These are phyloP conservation scores for Fregata magnificens DNA, from an alignment of 2,113 vertebrate genomes.

Conservation along the genomic window DNA sequence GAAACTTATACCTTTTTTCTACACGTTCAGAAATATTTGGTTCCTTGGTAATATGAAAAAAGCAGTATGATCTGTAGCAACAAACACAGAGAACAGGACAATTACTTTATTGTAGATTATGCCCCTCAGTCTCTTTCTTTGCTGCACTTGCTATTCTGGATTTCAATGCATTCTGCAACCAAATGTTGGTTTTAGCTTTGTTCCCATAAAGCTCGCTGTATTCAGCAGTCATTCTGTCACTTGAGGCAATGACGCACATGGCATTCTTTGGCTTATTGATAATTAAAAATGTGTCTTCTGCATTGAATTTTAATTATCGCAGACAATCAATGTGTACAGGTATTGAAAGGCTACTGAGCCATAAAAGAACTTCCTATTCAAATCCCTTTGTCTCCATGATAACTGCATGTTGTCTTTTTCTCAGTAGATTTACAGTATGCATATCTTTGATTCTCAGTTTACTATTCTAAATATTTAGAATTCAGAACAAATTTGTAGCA, in stretches of 20 bases:
- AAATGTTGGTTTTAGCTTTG: not conserved
- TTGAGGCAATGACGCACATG: not conserved
- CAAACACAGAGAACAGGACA: not conserved
- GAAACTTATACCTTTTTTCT: not conserved
- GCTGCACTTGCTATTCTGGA: not conserved
- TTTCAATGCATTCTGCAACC: not conserved
- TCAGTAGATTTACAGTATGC: not conserved
- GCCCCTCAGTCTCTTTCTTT: not conserved
- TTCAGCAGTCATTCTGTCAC: not conserved
- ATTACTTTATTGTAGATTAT: not conserved
- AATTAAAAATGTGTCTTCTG: not conserved
- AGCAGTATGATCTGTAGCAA: not conserved
- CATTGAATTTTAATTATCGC: not conserved
- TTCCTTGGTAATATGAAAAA: not conserved
- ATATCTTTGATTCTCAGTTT: not conserved
- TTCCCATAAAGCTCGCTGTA: not conserved
- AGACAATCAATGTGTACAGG: not conserved
- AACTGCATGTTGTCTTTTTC: not conserved
- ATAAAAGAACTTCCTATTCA: not conserved
- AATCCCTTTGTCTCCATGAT: not conserved
- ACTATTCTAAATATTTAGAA: not conserved
- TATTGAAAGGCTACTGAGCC: constrained; percentile 3
- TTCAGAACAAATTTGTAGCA: not conserved
- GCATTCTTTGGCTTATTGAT: not conserved
- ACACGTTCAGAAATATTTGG: not conserved